Evolutionary conservation across 2,113 vertebrate species (phyloP), one percentile per base, ranked within the genome.

Genomic region (Phalacrocorax aristotelis): DNA sequence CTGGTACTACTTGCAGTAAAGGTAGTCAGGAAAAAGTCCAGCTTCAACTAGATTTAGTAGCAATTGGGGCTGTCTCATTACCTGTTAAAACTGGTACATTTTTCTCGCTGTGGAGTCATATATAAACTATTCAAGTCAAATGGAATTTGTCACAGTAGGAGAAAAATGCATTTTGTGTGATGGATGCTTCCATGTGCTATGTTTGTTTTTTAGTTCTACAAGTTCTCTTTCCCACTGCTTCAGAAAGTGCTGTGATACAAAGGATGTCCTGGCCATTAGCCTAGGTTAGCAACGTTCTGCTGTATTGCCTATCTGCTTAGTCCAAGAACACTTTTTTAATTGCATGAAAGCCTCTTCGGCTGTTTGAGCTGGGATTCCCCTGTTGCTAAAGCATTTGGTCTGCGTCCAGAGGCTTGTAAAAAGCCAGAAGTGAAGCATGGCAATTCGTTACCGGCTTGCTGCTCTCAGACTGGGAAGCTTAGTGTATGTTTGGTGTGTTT

Each of bases 321-420:
- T 40, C 48, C 48, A 46, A 32, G 57, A 74, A 10, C 5, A 1
- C 9, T 6, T 69, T 32, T 48, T 34, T 20, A 58, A 36, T 30
- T 86, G 26, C 20, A 40, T 36, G n/a, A 36, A 79, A 55, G 9
- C 34, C 13, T 78, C 49, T 54, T 16, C 40, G 14, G 29, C 23
- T 29, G 13, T 60, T 64, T 30, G 85, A 34, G 23, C 55, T 74
- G 75, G 27, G 25, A 40, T 77, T 36, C 11, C 69, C 30, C 27
- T 4, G 0, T 15, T n/a, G 66, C 38, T 70, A 20, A 51, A 29
- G n/a, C 20, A 23, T 22, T 54, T 0, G 0, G 46, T 19, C 36
- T 32, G 15, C 11, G 17, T n/a, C 57, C 74, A 42, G 65, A 48
- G 44, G 11, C 9, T 44, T 38, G 42, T n/a, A 10, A 78, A 52